phyloP scores from a whole-genome alignment of 2,888 invertebrate genomes.

The Xanthostigma xanthostigma region DNA sequence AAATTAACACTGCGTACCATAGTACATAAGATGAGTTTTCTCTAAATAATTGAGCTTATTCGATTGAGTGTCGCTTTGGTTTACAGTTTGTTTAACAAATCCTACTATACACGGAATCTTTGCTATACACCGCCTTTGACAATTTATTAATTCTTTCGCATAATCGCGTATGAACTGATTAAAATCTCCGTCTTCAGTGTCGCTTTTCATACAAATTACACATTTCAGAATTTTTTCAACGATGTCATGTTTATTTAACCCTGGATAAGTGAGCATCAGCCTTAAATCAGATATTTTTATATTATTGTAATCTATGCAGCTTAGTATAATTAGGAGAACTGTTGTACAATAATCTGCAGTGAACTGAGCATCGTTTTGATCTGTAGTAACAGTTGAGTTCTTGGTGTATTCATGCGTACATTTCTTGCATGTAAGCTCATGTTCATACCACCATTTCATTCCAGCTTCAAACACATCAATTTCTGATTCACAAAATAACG shows the following conservation, averaged over 20 bases:
- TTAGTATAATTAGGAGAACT: conserved; percentile 19
- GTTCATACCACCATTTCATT: conserved; percentile 26
- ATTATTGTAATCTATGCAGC: conserved; percentile 21
- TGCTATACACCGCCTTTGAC: background rate
- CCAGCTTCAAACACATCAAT: conserved; percentile 23
- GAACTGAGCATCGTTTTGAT: background rate
- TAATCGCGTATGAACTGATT: too few species aligned
- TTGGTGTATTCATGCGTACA: conserved; percentile 1
- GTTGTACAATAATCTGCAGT: conserved; percentile 4
- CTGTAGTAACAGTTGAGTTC: background rate
- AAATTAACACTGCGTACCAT: background rate
- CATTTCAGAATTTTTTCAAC: conserved; percentile 18
- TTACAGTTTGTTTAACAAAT: background rate
- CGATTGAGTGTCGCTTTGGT: background rate
- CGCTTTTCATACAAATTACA: conserved; percentile 1
- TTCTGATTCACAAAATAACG: conserved; percentile 21
- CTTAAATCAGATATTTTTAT: conserved; percentile 17
- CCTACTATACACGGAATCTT: conserved; percentile 1
- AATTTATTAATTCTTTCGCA: background rate
- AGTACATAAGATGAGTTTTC: background rate
- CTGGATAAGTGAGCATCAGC: conserved; percentile 20
- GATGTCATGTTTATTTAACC: conserved; percentile 16
- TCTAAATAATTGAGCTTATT: background rate
- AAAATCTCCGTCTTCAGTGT: background rate
- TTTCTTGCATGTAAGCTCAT: conserved; percentile 6